Base-by-base conservation (phyloP, 2,888 invertebrate genomes). In the Troides oblongomaculatus region DNA sequence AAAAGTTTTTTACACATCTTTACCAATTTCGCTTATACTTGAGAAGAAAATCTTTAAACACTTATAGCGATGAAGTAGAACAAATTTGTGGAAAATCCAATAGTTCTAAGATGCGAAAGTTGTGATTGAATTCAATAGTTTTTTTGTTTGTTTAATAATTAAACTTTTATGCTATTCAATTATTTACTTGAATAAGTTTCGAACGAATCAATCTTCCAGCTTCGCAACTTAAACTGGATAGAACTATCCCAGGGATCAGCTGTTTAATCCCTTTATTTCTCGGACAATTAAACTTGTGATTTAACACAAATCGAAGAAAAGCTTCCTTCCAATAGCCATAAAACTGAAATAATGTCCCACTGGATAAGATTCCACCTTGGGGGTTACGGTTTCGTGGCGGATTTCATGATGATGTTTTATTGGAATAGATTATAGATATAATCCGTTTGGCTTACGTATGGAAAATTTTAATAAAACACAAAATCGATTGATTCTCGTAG, bases 261-360 rank as follows among this genome's bases (percentile, higher is more conserved):
- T 81, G 84, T 82, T 86, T 90, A 91, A 90, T 89, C 89, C 90
- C 88, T 89, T 88, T 87, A 90, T 91, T 92, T 91, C 84, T 83
- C 88, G 90, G 86, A 82, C 89, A 91, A 90, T 92, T 91, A 91
- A 92, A 88, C 87, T 75, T 76, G 77, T 81, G 89, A 91, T 90
- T 89, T 90, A 91, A 90, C 75, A 87, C 87, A 89, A 89, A 91
- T 90, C 89, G 91, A 89, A 88, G 72, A 68, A 75, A 74, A 72
- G 62, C 65, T 69, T 69, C 69, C 65, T 69, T 78, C 74, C 74
- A 64, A 73, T 72, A 66, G 65, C 72, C 68, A 71, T 72, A 71
- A 71, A 74, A 75, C 72, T 73, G 74, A 73, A 71, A 72, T 75
- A 75, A 77, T 75, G 75, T 72, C 73, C 73, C 74, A 76, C 75